These are phyloP conservation scores for Rhorus exstirpatorius DNA, from an alignment of 2,888 invertebrate species.

Conservation along the genomic window DNA sequence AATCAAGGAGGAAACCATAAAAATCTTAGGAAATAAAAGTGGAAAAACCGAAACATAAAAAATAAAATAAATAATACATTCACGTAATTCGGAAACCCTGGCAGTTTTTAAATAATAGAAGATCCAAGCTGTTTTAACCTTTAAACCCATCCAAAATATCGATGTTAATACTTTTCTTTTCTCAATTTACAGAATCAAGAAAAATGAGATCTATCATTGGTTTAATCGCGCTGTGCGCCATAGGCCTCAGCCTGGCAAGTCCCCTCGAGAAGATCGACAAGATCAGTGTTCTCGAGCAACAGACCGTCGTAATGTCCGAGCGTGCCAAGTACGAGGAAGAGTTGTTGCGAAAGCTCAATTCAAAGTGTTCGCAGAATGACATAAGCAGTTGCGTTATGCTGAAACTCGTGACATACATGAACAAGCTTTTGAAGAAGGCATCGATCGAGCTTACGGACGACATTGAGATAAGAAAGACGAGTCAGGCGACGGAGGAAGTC, in stretches of 20 bases:
- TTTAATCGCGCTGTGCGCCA: constrained; percentile 74
- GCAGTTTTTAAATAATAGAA: background rate
- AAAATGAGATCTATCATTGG: constrained; percentile 79
- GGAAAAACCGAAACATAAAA: too few species aligned
- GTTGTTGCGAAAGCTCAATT: constrained; percentile 91
- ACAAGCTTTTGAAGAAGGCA: constrained; percentile 92
- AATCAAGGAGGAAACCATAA: background rate
- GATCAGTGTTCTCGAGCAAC: constrained; percentile 82
- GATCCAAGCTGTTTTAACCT: background rate
- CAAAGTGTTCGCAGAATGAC: constrained; percentile 92
- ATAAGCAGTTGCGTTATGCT: constrained; percentile 94
- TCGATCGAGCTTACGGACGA: constrained; percentile 92
- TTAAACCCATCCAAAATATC: background rate
- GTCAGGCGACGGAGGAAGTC: constrained; percentile 88
- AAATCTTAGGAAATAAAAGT: too few species aligned
- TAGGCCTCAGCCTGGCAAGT: constrained; percentile 78
- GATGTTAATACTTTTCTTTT: constrained; percentile 7
- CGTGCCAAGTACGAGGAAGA: constrained; percentile 89
- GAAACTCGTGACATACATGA: constrained; percentile 93
- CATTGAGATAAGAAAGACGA: constrained; percentile 90
- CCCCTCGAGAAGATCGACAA: constrained; percentile 84
- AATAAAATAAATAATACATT: background rate
- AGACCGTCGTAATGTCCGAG: constrained; percentile 81
- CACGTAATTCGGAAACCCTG: background rate
- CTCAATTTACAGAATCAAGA: constrained; percentile 48